These are phyloP conservation scores for Astropecten irregularis DNA, from an alignment of 53 echinoderm and acorn worm genomes.

Conservation along the genomic window DNA sequence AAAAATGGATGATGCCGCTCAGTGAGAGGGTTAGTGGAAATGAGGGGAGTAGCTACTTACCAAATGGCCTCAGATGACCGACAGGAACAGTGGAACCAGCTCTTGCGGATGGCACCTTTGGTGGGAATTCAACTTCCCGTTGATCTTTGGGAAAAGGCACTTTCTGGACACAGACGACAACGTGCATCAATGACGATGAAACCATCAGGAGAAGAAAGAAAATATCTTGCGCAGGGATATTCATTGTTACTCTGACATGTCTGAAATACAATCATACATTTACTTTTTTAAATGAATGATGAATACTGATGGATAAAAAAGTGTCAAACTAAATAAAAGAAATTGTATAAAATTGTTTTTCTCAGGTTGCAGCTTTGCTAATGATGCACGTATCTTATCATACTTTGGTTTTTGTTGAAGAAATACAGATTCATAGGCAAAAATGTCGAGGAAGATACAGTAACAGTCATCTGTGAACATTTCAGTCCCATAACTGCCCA, in stretches of 20 bases:
- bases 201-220: neutral
- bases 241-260: neutral
- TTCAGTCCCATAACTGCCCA: no score
- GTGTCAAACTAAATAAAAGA: neutral
- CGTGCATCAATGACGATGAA: neutral
- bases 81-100: conserved; percentile 63
- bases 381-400: no score
- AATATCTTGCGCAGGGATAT: neutral
- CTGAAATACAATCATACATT: neutral
- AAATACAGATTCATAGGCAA: no score
- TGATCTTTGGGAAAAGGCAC: conserved; percentile 84
- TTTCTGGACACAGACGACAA: neutral
- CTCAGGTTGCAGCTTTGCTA: no score
- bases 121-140: conserved; percentile 82
- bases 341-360: no score
- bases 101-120: conserved; percentile 46
- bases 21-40: neutral
- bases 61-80: conserved; percentile 96
- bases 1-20: neutral
- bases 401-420: no score
- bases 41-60: conserved; percentile 7
- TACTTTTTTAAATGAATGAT: neutral
- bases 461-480: no score
- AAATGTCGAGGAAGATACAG: no score
- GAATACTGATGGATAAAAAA: neutral